Evolutionary conservation across 1,140 invertebrate species (phyloP).

Genomic region (Streblospio benedicti): DNA sequence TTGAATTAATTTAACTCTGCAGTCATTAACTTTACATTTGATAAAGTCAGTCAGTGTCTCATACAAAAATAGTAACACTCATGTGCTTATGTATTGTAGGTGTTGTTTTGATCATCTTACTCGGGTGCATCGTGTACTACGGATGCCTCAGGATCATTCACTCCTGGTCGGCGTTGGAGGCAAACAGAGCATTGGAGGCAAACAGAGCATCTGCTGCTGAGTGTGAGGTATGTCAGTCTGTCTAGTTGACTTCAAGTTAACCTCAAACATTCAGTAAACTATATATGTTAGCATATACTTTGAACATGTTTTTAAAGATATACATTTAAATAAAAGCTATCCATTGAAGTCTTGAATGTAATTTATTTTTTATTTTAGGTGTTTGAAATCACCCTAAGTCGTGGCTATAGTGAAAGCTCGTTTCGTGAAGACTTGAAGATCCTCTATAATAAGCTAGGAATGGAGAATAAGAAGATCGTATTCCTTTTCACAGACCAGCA

Average conservation of each 20-base stretch:
- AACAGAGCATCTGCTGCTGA: constrained; percentile 55
- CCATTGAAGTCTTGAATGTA: too few relatives aligned
- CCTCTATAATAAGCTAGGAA: constrained; percentile 65
- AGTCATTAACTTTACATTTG: not conserved
- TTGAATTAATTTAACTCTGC: too few relatives aligned
- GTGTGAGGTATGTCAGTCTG: constrained; percentile 50
- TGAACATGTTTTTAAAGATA: not conserved
- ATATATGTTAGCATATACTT: not conserved
- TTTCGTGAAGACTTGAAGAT: constrained; percentile 79
- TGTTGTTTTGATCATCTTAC: constrained; percentile 81
- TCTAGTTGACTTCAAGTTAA: not conserved
- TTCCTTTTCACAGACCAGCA: constrained; percentile 77
- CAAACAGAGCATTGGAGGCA: constrained; percentile 63
- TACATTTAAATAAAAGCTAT: too few relatives aligned
- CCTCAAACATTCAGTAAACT: not conserved
- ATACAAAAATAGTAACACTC: constrained; percentile 48
- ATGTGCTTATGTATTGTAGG: constrained; percentile 71
- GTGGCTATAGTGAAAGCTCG: constrained; percentile 69
- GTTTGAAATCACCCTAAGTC: constrained; percentile 71
- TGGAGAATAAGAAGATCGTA: constrained; percentile 66
- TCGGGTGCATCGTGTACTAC: constrained; percentile 68
- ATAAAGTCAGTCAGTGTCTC: not conserved
- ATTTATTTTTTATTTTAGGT: constrained; percentile 44
- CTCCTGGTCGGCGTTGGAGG: constrained; percentile 78
- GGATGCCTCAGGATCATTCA: constrained; percentile 74